These are phyloP conservation scores for Melitaea athalia DNA, from an alignment of 2,888 invertebrate genomes.

Conservation along the genomic window DNA sequence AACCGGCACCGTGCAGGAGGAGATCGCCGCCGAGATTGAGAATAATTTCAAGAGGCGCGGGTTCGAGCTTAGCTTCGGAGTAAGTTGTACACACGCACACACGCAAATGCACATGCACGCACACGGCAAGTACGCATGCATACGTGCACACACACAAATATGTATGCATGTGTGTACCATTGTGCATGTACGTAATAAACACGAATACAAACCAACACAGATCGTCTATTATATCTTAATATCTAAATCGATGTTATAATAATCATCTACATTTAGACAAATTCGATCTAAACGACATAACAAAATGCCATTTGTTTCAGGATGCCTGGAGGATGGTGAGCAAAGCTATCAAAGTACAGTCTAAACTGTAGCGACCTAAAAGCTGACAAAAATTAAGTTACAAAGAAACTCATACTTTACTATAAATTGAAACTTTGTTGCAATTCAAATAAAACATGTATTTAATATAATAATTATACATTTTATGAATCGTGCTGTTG, in stretches of 20 bases:
- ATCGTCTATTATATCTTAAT: too few relatives aligned
- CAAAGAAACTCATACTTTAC: too few relatives aligned
- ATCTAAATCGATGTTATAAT: not conserved
- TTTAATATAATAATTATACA: too few relatives aligned
- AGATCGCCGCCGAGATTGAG: constrained; percentile 82
- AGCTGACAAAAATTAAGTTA: not conserved
- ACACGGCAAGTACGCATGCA: too few relatives aligned
- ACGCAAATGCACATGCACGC: too few relatives aligned
- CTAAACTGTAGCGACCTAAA: not conserved
- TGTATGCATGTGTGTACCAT: too few relatives aligned
- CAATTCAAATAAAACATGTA: too few relatives aligned
- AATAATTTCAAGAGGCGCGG: constrained; percentile 60
- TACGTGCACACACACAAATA: too few relatives aligned
- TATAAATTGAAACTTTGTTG: too few relatives aligned
- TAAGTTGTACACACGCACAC: constrained; percentile 30
- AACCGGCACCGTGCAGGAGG: constrained; percentile 84
- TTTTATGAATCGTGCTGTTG: too few relatives aligned
- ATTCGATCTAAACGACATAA: not conserved
- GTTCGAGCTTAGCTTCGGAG: constrained; percentile 40
- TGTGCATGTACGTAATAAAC: too few relatives aligned
- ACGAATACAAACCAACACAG: too few relatives aligned
- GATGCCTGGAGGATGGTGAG: constrained; percentile 26
- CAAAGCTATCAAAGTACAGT: constrained; percentile 10
- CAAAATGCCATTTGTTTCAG: constrained; percentile 10
- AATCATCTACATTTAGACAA: not conserved